These are phyloP conservation scores for Syrrhaptes paradoxus DNA, from an alignment of 2,113 vertebrate species.

Conservation along the genomic window DNA sequence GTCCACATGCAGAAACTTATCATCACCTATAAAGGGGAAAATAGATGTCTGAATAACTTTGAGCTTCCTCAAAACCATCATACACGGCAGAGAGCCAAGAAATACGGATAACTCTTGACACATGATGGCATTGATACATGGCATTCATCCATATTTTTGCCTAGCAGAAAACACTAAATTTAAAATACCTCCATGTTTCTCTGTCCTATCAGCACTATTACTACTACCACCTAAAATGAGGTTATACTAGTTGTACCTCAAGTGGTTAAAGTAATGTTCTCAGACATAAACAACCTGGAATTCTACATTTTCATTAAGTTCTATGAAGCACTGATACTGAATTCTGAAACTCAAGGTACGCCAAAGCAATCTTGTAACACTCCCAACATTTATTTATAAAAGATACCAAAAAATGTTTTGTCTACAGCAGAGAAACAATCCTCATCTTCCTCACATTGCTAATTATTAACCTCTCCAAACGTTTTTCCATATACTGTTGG, in stretches of 20 bases:
- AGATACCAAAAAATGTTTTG: background rate
- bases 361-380: background rate
- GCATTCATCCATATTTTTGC: background rate
- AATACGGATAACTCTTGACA: background rate
- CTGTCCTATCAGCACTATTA: background rate
- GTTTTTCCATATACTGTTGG: background rate
- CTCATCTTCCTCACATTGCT: background rate
- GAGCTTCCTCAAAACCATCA: background rate
- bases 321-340: background rate
- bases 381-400: background rate
- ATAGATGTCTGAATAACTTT: background rate
- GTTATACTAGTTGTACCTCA: background rate
- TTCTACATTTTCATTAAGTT: background rate
- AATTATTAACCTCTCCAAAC: slow-evolving; percentile 3
- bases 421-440: background rate
- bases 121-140: background rate
- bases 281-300: background rate
- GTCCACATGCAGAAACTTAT: background rate
- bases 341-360: background rate
- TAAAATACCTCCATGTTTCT: background rate
- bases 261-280: background rate
- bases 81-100: background rate
- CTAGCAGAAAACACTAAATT: background rate
- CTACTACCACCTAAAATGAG: background rate
- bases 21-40: background rate